Conservation (phyloP, 2,797 vertebrate species). For the Diglossa cyanea region DNA sequence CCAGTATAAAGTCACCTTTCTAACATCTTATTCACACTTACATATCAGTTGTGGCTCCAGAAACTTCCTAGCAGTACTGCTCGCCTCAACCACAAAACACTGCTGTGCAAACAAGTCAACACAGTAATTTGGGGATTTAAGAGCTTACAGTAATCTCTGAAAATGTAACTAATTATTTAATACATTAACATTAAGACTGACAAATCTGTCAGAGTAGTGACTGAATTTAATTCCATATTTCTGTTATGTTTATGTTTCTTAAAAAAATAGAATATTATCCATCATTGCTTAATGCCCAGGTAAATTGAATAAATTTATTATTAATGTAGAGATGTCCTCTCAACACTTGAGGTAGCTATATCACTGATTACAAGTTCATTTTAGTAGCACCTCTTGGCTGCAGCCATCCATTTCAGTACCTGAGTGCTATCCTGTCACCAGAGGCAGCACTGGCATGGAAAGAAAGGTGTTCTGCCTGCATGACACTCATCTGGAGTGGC, state of each 20-base stretch:
- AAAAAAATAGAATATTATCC: background rate
- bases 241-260: background rate
- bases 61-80: background rate
- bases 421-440: background rate
- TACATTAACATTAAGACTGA: background rate
- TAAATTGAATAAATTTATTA: background rate
- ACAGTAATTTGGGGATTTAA: background rate
- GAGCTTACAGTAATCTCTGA: background rate
- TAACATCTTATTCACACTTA: background rate
- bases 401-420: background rate
- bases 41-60: background rate
- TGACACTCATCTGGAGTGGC: slow-evolving; percentile 3
- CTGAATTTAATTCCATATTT: background rate
- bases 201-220: background rate
- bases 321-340: background rate
- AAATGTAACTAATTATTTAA: background rate
- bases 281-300: background rate
- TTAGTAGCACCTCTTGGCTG: background rate
- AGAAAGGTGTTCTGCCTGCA: slow-evolving; percentile 15
- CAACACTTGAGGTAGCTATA: background rate
- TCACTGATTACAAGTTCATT: background rate
- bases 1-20: background rate
- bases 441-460: background rate
- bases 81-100: background rate
- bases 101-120: background rate